Conservation (phyloP, 2,888 invertebrate species). For the Sinodicranocentrus sp. region DNA sequence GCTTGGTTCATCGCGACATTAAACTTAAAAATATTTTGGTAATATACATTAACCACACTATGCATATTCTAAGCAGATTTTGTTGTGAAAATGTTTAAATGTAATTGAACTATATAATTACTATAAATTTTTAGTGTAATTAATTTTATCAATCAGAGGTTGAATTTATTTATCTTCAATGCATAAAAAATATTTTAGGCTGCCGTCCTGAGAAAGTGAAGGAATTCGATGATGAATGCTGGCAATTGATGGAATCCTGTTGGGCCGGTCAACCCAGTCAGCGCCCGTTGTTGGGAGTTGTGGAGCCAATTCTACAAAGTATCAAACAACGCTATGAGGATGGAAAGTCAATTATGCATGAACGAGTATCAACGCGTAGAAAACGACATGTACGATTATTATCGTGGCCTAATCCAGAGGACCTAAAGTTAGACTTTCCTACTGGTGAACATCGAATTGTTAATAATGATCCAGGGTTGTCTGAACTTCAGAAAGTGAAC, state of each 20-base stretch:
- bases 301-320: slow-evolving; percentile 84
- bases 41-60: neutral
- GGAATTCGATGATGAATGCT: slow-evolving; percentile 88
- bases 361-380: slow-evolving; percentile 29
- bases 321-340: slow-evolving; percentile 71
- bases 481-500: neutral
- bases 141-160: no score
- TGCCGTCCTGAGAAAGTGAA: slow-evolving; percentile 88
- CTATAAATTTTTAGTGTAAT: no score
- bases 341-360: slow-evolving; percentile 67
- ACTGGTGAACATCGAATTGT: neutral
- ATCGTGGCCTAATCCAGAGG: slow-evolving; percentile 51
- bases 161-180: neutral
- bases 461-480: neutral
- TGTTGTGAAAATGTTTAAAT: neutral
- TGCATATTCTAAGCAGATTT: neutral
- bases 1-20: slow-evolving; percentile 92
- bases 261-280: slow-evolving; percentile 88
- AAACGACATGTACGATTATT: neutral
- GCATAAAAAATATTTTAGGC: slow-evolving; percentile 80
- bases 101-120: no score
- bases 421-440: slow-evolving; percentile 45
- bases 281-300: slow-evolving; percentile 88
- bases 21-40: slow-evolving; percentile 93
- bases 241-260: slow-evolving; percentile 90